Percentiles rank a stretch among this genome's conserved stretches.
Conservation (phyloP, 2,888 invertebrate species). For the Amiota minor region DNA sequence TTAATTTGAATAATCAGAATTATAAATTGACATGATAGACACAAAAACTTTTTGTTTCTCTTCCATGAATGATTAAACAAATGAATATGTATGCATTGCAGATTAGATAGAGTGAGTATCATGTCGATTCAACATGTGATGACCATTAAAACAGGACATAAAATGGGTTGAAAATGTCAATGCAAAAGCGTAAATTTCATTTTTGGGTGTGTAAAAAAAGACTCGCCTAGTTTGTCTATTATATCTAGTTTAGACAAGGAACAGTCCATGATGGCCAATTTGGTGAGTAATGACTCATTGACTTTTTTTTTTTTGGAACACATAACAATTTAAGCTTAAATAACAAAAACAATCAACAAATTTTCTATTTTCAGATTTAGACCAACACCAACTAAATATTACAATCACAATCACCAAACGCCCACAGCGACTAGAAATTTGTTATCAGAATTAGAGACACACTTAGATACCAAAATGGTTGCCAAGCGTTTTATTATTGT, state of each 20-base stretch:
- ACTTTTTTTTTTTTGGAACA: too few relatives aligned
- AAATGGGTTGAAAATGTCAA: constrained; percentile 40
- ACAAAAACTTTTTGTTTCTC: too few relatives aligned
- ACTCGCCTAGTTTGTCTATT: too few relatives aligned
- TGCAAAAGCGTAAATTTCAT: constrained; percentile 18
- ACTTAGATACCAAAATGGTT: neutral
- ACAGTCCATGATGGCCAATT: constrained; percentile 32
- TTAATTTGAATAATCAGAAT: constrained; percentile 55
- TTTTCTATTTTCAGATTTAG: neutral
- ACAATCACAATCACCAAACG: constrained; percentile 34
- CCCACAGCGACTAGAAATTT: constrained; percentile 55
- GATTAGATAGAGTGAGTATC: neutral
- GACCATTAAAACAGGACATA: constrained; percentile 34
- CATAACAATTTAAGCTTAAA: neutral
- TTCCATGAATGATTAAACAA: neutral
- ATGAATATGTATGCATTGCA: neutral
- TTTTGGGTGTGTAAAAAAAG: too few relatives aligned
- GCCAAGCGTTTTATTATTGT: neutral
- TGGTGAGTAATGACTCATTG: neutral
- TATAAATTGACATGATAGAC: constrained; percentile 23
- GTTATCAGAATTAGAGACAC: constrained; percentile 23
- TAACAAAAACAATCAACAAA: neutral
- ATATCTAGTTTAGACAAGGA: too few relatives aligned
- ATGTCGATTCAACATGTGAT: neutral
- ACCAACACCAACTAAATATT: constrained; percentile 27